Evolutionary conservation across 2,888 invertebrate genomes (phyloP).

Genomic region (Sminthurides aquaticus): DNA sequence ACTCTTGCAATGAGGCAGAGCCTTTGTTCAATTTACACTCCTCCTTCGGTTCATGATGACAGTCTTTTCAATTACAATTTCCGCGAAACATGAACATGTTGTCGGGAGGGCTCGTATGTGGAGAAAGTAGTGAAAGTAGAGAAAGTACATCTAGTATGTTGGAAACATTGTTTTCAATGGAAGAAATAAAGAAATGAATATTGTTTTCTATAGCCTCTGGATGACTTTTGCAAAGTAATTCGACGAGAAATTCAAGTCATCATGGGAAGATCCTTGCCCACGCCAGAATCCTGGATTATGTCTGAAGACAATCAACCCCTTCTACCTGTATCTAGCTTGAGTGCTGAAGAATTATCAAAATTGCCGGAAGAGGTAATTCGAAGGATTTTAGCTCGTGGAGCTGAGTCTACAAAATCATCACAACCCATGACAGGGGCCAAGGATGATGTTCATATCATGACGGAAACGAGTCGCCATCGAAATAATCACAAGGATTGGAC

Average conservation of each 20-base stretch:
- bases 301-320: slow-evolving; percentile 33
- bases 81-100: too few relatives aligned
- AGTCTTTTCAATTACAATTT: too few relatives aligned
- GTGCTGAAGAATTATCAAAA: slow-evolving; percentile 26
- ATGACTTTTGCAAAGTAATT: slow-evolving; percentile 37
- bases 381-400: slow-evolving; percentile 12
- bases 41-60: too few relatives aligned
- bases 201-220: slow-evolving; percentile 32
- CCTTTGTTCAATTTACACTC: too few relatives aligned
- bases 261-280: slow-evolving; percentile 24
- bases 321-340: slow-evolving; percentile 22
- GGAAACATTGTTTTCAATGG: too few relatives aligned
- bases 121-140: too few relatives aligned
- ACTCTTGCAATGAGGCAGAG: too few relatives aligned
- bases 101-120: too few relatives aligned
- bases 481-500: slow-evolving; percentile 10
- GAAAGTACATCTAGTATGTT: too few relatives aligned
- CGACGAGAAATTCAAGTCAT: slow-evolving; percentile 34
- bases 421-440: not conserved
- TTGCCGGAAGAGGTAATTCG: slow-evolving; percentile 24
- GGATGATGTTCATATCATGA: not conserved
- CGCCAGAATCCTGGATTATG: slow-evolving; percentile 32
- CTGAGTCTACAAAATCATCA: slow-evolving; percentile 1
- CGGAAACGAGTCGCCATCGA: not conserved
- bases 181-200: too few relatives aligned